These are phyloP conservation scores for Belgica antarctica DNA, from an alignment of 2,888 invertebrate species.

Conservation along the genomic window DNA sequence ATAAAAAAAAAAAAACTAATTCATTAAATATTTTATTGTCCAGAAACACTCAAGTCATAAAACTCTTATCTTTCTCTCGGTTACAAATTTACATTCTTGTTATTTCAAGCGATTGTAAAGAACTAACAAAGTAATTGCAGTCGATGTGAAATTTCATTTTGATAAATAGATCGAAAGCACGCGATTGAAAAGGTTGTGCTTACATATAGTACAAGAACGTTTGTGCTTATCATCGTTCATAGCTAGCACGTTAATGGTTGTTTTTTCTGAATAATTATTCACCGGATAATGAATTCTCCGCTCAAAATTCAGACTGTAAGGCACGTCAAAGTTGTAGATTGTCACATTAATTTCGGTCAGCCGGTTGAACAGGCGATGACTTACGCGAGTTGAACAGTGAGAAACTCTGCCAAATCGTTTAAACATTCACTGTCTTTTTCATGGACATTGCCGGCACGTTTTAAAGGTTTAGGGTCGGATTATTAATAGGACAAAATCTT, in stretches of 20 bases:
- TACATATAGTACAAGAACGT: too few species aligned
- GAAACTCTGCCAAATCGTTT: too few species aligned
- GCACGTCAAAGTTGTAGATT: too few species aligned
- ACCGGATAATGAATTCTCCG: not conserved
- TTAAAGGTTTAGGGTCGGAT: too few species aligned
- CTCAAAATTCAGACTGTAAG: too few species aligned
- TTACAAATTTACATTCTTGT: conserved; percentile 14
- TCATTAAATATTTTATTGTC: conserved; percentile 39
- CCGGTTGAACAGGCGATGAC: too few species aligned
- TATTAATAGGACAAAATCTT: too few species aligned
- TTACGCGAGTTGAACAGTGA: too few species aligned
- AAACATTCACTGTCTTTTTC: too few species aligned
- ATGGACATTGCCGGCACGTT: too few species aligned
- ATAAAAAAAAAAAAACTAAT: conserved; percentile 11
- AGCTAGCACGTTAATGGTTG: not conserved
- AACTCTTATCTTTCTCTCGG: not conserved
- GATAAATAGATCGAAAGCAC: conserved; percentile 28
- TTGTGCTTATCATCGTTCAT: not conserved
- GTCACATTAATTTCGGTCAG: too few species aligned
- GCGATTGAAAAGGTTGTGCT: conserved; percentile 31
- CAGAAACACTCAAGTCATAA: conserved; percentile 26
- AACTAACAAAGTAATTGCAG: not conserved
- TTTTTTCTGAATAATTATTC: not conserved
- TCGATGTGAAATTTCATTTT: conserved; percentile 30
- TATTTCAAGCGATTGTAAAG: not conserved